Evolutionary conservation across 2,888 invertebrate species (phyloP).

Genomic region (Drosophila kanekoi): DNA sequence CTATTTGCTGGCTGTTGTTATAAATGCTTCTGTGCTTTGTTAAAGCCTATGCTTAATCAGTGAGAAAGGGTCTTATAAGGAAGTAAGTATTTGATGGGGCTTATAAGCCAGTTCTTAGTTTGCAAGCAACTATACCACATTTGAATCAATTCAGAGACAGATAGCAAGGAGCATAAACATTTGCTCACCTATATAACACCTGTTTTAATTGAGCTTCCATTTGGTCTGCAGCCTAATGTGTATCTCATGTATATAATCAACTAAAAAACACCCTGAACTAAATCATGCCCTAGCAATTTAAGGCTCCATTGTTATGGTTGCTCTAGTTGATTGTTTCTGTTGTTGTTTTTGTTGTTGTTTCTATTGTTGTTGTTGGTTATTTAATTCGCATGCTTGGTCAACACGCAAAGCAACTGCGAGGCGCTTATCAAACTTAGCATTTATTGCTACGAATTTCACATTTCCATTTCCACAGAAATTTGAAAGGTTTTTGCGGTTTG

Average conservation of each 20-base stretch:
- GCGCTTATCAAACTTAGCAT: conserved; percentile 40
- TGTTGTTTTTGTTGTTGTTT: conserved; percentile 29
- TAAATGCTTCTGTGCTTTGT: too few species aligned
- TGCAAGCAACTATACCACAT: too few species aligned
- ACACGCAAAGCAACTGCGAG: conserved; percentile 60
- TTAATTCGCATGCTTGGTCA: conserved; percentile 55
- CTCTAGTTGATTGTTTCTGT: conserved; percentile 19
- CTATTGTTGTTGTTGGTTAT: conserved; percentile 28
- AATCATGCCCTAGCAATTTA: conserved; percentile 2
- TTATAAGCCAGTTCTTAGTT: too few species aligned
- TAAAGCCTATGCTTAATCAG: too few species aligned
- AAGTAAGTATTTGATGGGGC: too few species aligned
- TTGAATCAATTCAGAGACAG: too few species aligned
- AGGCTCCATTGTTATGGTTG: conserved; percentile 32
- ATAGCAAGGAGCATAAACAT: background rate
- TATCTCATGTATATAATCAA: background rate
- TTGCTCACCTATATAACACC: background rate
- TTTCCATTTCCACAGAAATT: conserved; percentile 17
- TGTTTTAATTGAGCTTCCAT: background rate
- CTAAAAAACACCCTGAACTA: background rate
- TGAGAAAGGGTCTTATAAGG: too few species aligned
- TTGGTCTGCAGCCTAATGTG: background rate
- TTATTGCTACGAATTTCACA: conserved; percentile 10
- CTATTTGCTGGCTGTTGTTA: too few species aligned
- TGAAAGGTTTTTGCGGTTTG: conserved; percentile 13